Evolutionary conservation across 2,113 vertebrate species (phyloP).

Genomic region (Anguilla rostrata): DNA sequence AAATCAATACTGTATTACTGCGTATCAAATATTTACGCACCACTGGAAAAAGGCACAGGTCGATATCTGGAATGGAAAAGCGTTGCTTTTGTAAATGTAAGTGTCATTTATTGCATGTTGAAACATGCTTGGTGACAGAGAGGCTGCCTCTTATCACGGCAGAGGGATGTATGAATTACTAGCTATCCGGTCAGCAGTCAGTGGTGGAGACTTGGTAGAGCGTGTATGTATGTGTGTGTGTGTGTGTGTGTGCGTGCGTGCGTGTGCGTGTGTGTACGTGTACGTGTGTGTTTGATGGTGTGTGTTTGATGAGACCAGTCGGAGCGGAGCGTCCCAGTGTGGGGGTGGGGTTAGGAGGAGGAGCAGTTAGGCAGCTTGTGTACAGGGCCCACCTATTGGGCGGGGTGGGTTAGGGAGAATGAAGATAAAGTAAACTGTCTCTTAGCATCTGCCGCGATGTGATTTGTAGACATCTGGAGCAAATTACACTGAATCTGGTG

Average conservation of each 20-base stretch:
- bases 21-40: background rate
- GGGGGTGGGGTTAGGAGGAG: background rate
- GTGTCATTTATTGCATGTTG: background rate
- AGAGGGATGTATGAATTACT: background rate
- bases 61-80: background rate
- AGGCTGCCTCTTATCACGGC: background rate
- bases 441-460: conserved; percentile 30
- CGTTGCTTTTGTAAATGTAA: background rate
- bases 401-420: background rate
- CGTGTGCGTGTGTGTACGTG: too few relatives aligned
- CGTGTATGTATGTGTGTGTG: too few relatives aligned
- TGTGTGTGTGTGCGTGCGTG: too few relatives aligned
- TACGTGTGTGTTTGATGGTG: too few relatives aligned
- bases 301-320: background rate
- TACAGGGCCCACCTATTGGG: background rate
- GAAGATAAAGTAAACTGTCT: conserved; percentile 19
- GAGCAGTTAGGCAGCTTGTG: background rate
- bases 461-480: conserved; percentile 44
- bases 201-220: background rate
- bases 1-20: background rate
- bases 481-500: background rate
- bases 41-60: background rate
- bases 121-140: background rate
- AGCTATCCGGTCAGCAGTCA: background rate
- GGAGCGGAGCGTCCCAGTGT: background rate